Percentiles rank a stretch among this genome's conserved stretches.
phyloP scores from a whole-genome alignment of 2,888 invertebrate species.

The Eulithis testata region DNA sequence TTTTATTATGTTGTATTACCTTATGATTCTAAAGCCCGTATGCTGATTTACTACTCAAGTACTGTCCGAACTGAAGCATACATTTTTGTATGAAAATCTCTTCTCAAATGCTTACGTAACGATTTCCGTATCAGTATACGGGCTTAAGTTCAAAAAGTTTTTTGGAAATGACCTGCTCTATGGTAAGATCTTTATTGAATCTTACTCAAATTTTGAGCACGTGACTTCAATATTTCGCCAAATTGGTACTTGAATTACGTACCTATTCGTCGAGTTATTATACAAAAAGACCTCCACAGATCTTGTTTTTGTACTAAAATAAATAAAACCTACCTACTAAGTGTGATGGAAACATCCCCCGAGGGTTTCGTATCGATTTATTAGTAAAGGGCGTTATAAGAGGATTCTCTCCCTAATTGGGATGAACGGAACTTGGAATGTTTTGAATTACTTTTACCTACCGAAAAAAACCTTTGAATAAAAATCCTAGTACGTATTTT shows the following conservation, averaged over 20 bases:
- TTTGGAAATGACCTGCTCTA: neutral
- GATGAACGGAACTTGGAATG: constrained; percentile 52
- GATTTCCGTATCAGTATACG: too few species aligned
- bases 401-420: constrained; percentile 60
- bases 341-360: constrained; percentile 46
- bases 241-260: constrained; percentile 16
- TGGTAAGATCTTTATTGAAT: neutral
- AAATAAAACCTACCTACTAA: constrained; percentile 40
- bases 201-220: neutral
- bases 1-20: constrained; percentile 1
- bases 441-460: constrained; percentile 48
- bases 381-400: constrained; percentile 52
- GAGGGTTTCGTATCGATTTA: constrained; percentile 54
- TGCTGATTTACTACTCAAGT: too few species aligned
- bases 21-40: too few species aligned
- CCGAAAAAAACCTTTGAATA: constrained; percentile 39
- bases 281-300: constrained; percentile 25
- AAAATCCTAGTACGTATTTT: constrained; percentile 22
- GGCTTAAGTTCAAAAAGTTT: too few species aligned
- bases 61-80: too few species aligned
- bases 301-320: constrained; percentile 36
- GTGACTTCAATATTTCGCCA: constrained; percentile 4
- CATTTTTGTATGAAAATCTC: too few species aligned
- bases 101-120: too few species aligned
- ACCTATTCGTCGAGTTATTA: constrained; percentile 25